These are phyloP conservation scores for Lampris megalopsis DNA, from an alignment of 2,113 vertebrate genomes.

Conservation along the genomic window DNA sequence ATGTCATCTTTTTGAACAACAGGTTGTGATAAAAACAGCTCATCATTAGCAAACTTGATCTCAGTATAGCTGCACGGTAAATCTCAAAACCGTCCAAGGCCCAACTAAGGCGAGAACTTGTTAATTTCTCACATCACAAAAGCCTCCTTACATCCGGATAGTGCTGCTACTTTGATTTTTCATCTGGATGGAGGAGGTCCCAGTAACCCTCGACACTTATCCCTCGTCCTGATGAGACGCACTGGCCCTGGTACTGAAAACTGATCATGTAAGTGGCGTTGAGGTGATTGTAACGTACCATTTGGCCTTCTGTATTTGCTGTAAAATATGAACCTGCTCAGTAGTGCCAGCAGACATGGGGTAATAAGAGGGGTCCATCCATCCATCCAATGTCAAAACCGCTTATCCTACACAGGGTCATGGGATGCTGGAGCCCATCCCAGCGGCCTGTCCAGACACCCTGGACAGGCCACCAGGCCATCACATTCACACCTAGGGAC, in stretches of 20 bases:
- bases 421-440: too few species aligned
- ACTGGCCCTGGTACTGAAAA: constrained; percentile 28
- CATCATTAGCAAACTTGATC: constrained; percentile 39
- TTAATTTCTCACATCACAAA: not conserved
- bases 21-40: constrained; percentile 57
- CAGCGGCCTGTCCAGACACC: too few species aligned
- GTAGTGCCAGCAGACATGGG: constrained; percentile 33
- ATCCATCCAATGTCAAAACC: too few species aligned
- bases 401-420: too few species aligned
- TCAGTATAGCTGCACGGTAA: constrained; percentile 35
- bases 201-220: not conserved
- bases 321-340: constrained; percentile 62
- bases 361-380: too few species aligned
- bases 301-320: constrained; percentile 66
- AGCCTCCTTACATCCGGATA: too few species aligned
- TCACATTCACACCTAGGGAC: too few species aligned
- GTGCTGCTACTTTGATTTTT: constrained; percentile 16
- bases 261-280: constrained; percentile 11
- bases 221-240: constrained; percentile 17
- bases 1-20: constrained; percentile 61
- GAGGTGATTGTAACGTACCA: constrained; percentile 40
- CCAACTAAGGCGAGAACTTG: constrained; percentile 16
- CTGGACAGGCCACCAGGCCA: too few species aligned
- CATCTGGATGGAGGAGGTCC: not conserved
- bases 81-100: constrained; percentile 12